Percentiles rank a stretch among this genome's conserved stretches.
Evolutionary conservation across 2,888 invertebrate species (phyloP).

Genomic region (Selenia dentaria): DNA sequence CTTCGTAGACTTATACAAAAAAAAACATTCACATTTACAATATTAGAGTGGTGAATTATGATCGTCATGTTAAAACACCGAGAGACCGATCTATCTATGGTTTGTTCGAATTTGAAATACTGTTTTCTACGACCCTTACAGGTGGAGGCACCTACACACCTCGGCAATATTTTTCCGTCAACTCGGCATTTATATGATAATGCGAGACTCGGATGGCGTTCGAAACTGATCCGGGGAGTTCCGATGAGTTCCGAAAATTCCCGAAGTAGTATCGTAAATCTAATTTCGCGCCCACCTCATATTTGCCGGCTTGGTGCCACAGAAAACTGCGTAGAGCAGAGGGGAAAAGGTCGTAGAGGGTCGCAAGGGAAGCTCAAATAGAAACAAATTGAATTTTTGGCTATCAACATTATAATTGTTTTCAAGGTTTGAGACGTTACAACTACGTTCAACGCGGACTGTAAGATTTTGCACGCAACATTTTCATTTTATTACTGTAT

Average conservation of each 20-base stretch:
- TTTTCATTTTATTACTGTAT: too few relatives aligned
- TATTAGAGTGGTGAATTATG: too few relatives aligned
- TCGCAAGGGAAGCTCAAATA: not conserved
- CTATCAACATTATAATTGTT: too few relatives aligned
- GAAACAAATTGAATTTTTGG: not conserved
- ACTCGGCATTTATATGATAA: constrained; percentile 71
- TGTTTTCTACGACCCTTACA: constrained; percentile 31
- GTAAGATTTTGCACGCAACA: too few relatives aligned
- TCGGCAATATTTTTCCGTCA: constrained; percentile 78
- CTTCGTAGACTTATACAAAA: too few relatives aligned
- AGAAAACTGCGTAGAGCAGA: constrained; percentile 8
- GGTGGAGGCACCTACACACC: constrained; percentile 51
- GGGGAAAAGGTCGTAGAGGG: not conserved
- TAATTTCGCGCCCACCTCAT: constrained; percentile 73
- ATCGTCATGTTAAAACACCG: too few relatives aligned
- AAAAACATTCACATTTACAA: too few relatives aligned
- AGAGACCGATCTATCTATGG: not conserved
- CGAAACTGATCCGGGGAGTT: constrained; percentile 69
- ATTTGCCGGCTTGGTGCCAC: constrained; percentile 50
- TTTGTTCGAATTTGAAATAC: not conserved
- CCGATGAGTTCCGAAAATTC: constrained; percentile 76
- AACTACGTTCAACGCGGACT: too few relatives aligned
- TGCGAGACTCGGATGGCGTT: constrained; percentile 53
- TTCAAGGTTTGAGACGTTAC: too few relatives aligned
- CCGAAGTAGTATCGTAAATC: constrained; percentile 72